Conservation (phyloP, 1,140 invertebrate genomes). For the Ips nitidus region DNA sequence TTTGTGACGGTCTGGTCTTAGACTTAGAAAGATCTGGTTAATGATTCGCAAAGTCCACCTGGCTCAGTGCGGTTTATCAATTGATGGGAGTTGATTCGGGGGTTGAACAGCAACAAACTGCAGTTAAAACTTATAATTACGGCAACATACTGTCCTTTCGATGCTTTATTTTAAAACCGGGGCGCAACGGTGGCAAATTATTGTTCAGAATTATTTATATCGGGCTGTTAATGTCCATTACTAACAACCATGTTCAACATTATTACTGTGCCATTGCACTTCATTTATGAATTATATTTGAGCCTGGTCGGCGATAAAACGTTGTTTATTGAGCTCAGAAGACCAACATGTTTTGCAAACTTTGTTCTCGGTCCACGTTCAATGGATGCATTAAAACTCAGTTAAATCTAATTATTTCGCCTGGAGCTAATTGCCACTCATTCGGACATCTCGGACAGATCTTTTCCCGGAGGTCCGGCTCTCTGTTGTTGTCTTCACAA, state of each 20-base stretch:
- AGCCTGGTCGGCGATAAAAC: slow-evolving; percentile 2
- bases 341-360: slow-evolving; percentile 1
- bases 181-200: slow-evolving; percentile 14
- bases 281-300: slow-evolving; percentile 21
- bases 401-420: slow-evolving; percentile 16
- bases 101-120: slow-evolving; percentile 11
- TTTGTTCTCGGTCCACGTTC: neutral
- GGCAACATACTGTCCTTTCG: slow-evolving; percentile 28
- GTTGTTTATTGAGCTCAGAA: slow-evolving; percentile 1
- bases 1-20: no score
- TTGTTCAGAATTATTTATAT: slow-evolving; percentile 23
- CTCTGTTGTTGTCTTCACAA: slow-evolving; percentile 34
- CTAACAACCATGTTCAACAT: slow-evolving; percentile 26
- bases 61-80: slow-evolving; percentile 23
- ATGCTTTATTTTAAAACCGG: slow-evolving; percentile 28
- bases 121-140: slow-evolving; percentile 33
- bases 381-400: neutral
- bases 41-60: slow-evolving; percentile 7
- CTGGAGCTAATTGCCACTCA: slow-evolving; percentile 33
- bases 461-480: slow-evolving; percentile 29
- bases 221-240: slow-evolving; percentile 25
- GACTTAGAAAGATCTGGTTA: neutral
- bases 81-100: slow-evolving; percentile 16
- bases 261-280: slow-evolving; percentile 17
- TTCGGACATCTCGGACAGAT: slow-evolving; percentile 33